phyloP scores from a whole-genome alignment of 2,888 invertebrate genomes.

The Agrotis exclamationis region DNA sequence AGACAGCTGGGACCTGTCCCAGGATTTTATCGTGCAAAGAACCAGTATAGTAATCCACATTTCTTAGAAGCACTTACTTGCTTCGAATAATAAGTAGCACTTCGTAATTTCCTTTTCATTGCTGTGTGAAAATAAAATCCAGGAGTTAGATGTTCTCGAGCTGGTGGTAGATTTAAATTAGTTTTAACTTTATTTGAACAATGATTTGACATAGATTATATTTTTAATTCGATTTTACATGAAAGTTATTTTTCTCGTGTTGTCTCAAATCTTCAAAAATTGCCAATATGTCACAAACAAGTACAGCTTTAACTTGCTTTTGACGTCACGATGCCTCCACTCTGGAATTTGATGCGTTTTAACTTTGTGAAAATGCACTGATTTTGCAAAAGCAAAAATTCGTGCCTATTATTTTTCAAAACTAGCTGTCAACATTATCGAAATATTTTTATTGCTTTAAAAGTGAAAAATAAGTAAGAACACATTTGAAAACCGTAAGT shows the following conservation, averaged over 20 bases:
- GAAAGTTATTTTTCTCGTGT: background rate
- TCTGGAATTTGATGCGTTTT: no score
- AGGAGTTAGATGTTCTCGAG: constrained; percentile 12
- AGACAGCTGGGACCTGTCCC: background rate
- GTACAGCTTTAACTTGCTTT: no score
- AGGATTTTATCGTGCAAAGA: constrained; percentile 8
- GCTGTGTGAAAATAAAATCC: constrained; percentile 36
- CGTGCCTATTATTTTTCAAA: no score
- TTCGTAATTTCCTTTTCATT: constrained; percentile 48
- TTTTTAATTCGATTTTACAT: background rate
- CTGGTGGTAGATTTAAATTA: constrained; percentile 9
- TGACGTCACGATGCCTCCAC: no score
- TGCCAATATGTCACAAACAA: no score
- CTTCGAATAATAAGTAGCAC: constrained; percentile 47
- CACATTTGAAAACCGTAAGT: constrained; percentile 69
- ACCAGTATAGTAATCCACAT: constrained; percentile 19
- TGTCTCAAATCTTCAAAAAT: no score
- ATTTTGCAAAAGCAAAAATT: no score
- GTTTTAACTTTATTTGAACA: constrained; percentile 16
- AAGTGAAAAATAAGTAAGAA: constrained; percentile 35
- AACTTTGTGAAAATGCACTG: no score
- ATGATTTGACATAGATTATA: background rate
- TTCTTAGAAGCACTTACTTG: constrained; percentile 24
- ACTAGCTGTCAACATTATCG: no score
- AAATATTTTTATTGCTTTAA: background rate